Conservation (phyloP, 2,888 invertebrate genomes). For the Tinea trinotella region DNA sequence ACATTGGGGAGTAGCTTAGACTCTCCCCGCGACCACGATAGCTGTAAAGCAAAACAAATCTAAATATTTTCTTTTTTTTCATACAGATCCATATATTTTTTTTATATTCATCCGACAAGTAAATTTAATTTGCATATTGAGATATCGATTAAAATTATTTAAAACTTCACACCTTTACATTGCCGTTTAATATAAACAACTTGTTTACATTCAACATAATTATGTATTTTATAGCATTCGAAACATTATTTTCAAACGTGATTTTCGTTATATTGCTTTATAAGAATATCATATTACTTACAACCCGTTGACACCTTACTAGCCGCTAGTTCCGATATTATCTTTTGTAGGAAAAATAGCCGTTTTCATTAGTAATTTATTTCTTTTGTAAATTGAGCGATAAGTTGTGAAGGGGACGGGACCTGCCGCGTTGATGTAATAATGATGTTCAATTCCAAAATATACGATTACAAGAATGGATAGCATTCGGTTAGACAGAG, state of each 20-base stretch:
- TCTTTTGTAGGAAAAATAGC: slow-evolving; percentile 26
- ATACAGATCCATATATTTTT: no score
- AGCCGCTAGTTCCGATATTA: slow-evolving; percentile 12
- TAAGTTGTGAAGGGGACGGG: slow-evolving; percentile 43
- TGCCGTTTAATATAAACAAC: no score
- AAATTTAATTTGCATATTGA: no score
- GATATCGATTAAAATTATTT: no score
- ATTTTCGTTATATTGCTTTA: not conserved
- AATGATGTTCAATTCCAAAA: slow-evolving; percentile 39
- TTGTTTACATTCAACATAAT: not conserved
- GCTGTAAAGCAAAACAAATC: no score
- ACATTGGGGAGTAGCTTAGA: no score
- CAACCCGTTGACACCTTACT: not conserved
- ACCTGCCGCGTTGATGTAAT: slow-evolving; percentile 42
- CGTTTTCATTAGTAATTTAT: slow-evolving; percentile 43
- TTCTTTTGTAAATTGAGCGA: slow-evolving; percentile 51
- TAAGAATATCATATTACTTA: not conserved
- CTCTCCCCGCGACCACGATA: no score
- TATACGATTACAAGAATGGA: slow-evolving; percentile 41
- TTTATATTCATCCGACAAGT: no score
- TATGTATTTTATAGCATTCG: not conserved
- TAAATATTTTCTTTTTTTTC: no score
- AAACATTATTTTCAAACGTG: not conserved
- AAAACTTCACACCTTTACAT: no score
- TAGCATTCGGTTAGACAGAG: slow-evolving; percentile 12